A percentile compares a stretch with the other conserved stretches of the same genome.
phyloP scores from a whole-genome alignment of 2,113 vertebrate species.

The Mixornis gularis region DNA sequence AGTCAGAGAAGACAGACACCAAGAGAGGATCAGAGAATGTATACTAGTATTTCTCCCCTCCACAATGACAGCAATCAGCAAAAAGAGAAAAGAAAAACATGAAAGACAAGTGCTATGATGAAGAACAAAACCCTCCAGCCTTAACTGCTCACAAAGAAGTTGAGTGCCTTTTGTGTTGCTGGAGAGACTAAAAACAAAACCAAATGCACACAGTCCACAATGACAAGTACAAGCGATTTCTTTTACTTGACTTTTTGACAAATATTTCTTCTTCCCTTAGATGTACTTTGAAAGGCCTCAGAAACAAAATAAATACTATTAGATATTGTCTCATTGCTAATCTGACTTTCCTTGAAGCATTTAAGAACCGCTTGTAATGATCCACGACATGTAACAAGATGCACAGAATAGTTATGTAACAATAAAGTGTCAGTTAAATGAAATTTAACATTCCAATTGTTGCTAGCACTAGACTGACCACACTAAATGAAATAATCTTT shows the following conservation, averaged over 20 bases:
- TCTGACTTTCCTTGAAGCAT: background rate
- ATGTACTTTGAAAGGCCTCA: background rate
- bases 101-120: background rate
- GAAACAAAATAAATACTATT: background rate
- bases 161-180: background rate
- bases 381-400: fast-evolving
- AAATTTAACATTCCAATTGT: background rate
- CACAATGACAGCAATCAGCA: background rate
- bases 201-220: background rate
- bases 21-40: background rate
- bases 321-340: background rate
- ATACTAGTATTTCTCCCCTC: background rate
- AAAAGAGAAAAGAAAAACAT: background rate
- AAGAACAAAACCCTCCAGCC: background rate
- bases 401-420: background rate
- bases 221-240: background rate
- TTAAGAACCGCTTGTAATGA: background rate
- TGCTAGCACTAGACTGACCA: background rate
- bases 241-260: background rate
- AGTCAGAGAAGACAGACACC: background rate
- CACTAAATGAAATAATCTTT: background rate
- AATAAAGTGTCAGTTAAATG: background rate
- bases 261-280: background rate
- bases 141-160: background rate
- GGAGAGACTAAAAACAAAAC: background rate